phyloP scores from a whole-genome alignment of 2,797 vertebrate genomes.

The Sylvilagus floridanus region DNA sequence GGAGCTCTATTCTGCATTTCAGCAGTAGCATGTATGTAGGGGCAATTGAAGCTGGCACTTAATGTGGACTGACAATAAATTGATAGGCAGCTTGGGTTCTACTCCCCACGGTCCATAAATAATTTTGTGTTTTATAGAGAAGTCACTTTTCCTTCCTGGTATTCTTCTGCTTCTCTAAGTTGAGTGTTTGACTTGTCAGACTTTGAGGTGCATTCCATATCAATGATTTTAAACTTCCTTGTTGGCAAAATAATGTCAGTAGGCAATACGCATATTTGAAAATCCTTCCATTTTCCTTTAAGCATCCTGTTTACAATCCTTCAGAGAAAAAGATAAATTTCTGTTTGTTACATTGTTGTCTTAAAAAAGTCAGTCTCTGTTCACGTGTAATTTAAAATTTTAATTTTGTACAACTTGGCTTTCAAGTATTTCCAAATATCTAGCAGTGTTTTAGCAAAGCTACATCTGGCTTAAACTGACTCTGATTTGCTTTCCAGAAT shows the following conservation, averaged over 20 bases:
- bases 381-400: slow-evolving; percentile 45
- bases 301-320: slow-evolving; percentile 9
- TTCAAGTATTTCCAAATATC: background rate
- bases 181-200: background rate
- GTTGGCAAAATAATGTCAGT: background rate
- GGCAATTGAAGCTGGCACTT: background rate
- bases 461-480: background rate
- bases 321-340: background rate
- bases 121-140: background rate
- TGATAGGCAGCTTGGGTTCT: background rate
- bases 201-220: background rate
- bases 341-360: background rate
- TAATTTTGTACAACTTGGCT: background rate
- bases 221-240: slow-evolving; percentile 22
- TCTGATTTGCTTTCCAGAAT: slow-evolving; percentile 44
- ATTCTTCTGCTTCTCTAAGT: background rate
- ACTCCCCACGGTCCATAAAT: background rate
- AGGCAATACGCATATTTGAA: background rate
- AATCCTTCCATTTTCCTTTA: background rate
- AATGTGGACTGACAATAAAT: background rate
- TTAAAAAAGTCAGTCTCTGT: slow-evolving; percentile 24
- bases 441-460: background rate
- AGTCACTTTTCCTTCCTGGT: background rate
- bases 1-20: background rate
- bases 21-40: background rate